Conservation (phyloP, 1,140 invertebrate species). For the Drosophila littoralis region DNA sequence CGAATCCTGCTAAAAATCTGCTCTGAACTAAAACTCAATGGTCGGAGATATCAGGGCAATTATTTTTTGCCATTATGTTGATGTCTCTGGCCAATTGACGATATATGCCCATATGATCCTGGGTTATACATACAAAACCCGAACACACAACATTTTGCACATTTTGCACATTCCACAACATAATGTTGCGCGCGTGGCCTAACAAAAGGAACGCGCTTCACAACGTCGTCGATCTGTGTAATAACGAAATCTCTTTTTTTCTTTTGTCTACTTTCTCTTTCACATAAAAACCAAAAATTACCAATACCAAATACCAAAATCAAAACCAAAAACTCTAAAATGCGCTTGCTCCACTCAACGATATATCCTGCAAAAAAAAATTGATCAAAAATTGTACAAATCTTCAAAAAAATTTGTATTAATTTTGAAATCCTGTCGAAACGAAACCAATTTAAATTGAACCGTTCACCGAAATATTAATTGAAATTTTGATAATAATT, state of each 20-base stretch:
- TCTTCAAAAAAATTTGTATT: constrained; percentile 33
- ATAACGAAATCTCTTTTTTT: constrained; percentile 77
- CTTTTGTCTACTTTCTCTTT: constrained; percentile 81
- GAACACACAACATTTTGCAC: no score
- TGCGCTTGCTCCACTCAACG: constrained; percentile 79
- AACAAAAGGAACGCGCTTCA: constrained; percentile 52
- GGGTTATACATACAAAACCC: constrained; percentile 28
- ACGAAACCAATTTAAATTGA: constrained; percentile 50
- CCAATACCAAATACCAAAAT: constrained; percentile 38
- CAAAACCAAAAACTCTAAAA: constrained; percentile 55
- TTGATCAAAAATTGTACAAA: constrained; percentile 48
- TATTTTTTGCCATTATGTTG: constrained; percentile 14
- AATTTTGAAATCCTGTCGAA: constrained; percentile 60
- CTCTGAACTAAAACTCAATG: constrained; percentile 33
- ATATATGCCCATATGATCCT: constrained; percentile 17
- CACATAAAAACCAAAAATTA: constrained; percentile 68
- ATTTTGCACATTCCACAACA: constrained; percentile 64
- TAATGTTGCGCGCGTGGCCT: constrained; percentile 37
- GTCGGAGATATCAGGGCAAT: constrained; percentile 49
- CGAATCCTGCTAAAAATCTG: constrained; percentile 36
- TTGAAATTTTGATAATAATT: constrained; percentile 18
- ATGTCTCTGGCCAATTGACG: constrained; percentile 48
- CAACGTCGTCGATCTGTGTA: constrained; percentile 74
- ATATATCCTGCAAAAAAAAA: constrained; percentile 51
- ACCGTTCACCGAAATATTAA: constrained; percentile 46